Conservation (phyloP, 2,797 vertebrate genomes). For the Balearica regulorum region DNA sequence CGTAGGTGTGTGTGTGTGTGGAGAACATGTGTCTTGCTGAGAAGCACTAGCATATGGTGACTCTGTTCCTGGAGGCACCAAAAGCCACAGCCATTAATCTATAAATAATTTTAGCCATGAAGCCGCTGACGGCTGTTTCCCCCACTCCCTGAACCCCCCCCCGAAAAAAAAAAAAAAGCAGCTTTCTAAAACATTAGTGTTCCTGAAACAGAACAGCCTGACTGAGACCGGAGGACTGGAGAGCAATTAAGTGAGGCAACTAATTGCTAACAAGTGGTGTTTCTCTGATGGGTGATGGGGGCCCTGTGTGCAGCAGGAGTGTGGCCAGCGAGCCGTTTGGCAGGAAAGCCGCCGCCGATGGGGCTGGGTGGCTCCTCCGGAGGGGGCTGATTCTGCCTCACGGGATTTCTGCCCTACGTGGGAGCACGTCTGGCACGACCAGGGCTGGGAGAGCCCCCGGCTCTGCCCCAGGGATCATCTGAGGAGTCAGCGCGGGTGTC, state of each 20-base stretch:
- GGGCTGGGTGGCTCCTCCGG: neutral
- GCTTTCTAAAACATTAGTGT: conserved; percentile 37
- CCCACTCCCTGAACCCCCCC: neutral
- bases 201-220: conserved; percentile 22
- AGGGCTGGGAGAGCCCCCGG: neutral
- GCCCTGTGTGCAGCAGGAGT: neutral
- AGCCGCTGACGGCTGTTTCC: conserved; percentile 43
- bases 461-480: neutral
- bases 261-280: conserved; percentile 23
- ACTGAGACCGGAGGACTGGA: neutral
- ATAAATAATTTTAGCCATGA: conserved; percentile 66
- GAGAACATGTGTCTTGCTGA: neutral
- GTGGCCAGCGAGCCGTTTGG: accelerated
- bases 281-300: neutral
- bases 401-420: neutral
- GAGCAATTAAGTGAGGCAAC: conserved; percentile 48
- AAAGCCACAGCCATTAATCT: conserved; percentile 63
- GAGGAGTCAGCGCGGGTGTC: neutral
- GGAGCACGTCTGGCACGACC: neutral
- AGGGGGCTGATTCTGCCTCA: neutral
- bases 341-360: neutral
- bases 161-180: neutral
- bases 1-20: neutral
- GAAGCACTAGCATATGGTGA: conserved; percentile 8
- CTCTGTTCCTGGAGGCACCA: conserved; percentile 53